Evolutionary conservation across 2,113 vertebrate species (phyloP), one percentile per base, ranked within the genome.

Genomic region (Lonchura striata): DNA sequence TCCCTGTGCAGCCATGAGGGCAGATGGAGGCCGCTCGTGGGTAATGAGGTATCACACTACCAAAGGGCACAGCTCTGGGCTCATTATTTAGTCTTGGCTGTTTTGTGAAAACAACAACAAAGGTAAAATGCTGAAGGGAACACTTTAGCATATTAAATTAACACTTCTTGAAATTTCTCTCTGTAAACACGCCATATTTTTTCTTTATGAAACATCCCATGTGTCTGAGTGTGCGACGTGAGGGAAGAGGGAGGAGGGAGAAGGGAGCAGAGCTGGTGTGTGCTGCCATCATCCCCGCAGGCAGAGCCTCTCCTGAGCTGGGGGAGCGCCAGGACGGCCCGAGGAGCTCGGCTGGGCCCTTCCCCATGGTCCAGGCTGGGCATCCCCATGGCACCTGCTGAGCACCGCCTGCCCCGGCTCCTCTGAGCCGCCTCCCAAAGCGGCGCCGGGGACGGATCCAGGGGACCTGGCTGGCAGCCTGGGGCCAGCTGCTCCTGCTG

Each of bases 21-120:
- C 99, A 99, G 99, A 99, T 99, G 99, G 99, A 99, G 98, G 99
- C 99, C 98, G 98, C 99, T 98, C 98, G 98, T 99, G 99, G 99
- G 99, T 99, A 99, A 99, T 99, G 99, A 99, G 99, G 98, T 99
- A 99, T 99, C 99, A 98, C 98, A 97, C 98, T 98, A 99, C 98
- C 98, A 99, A 99, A 99, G 99, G 99, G 99, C 99, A 99, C 98
- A 98, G 98, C 99, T 99, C 98, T 97, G 98, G 98, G 98, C 98
- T 99, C 99, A 99, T 99, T 99, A 99, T 99, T 99, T 99, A 99
- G 98, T 98, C 97, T 97, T 97, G 96, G 98, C 98, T 98, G 98
- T 98, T 98, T 98, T 98, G 97, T 98, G 97, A 98, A 98, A 98
- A 98, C 97, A 98, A 98, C 97, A 98, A 98, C 97, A 97, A 98